Evolutionary conservation across 2,797 vertebrate genomes (phyloP).

Genomic region (Squalus acanthias): DNA sequence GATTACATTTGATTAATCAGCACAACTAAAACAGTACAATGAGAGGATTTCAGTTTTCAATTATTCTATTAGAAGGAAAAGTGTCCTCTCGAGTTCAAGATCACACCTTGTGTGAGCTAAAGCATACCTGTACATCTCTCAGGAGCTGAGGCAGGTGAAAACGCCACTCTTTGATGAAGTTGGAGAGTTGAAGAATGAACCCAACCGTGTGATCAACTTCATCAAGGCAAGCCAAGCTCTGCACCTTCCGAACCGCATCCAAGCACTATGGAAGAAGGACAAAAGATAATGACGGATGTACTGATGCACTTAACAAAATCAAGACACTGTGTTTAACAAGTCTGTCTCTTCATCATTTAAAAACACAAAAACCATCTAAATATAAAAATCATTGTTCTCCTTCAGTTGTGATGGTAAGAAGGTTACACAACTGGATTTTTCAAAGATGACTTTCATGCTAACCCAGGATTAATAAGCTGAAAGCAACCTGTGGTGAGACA

Average conservation of each 20-base stretch:
- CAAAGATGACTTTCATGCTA: background rate
- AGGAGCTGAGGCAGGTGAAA: slow-evolving; percentile 92
- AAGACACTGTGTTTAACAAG: background rate
- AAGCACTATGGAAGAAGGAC: slow-evolving; percentile 70
- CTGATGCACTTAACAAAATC: background rate
- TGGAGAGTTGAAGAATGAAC: slow-evolving; percentile 92
- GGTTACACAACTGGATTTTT: background rate
- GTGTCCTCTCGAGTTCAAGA: background rate
- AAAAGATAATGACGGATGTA: background rate
- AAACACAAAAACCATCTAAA: background rate
- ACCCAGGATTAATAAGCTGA: background rate
- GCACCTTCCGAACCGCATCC: slow-evolving; percentile 84
- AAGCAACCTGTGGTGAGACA: background rate
- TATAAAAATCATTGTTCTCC: background rate
- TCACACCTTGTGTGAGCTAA: background rate
- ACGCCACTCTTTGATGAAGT: slow-evolving; percentile 92
- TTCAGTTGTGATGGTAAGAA: background rate
- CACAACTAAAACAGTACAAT: background rate
- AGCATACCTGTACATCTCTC: slow-evolving; percentile 76
- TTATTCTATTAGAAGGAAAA: background rate
- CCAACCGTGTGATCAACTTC: slow-evolving; percentile 95
- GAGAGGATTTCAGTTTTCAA: background rate
- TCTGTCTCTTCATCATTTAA: background rate
- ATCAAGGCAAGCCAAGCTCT: slow-evolving; percentile 86
- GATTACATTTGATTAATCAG: background rate